Conservation (phyloP, 1,140 invertebrate species). For the Megalonaias nervosa region DNA sequence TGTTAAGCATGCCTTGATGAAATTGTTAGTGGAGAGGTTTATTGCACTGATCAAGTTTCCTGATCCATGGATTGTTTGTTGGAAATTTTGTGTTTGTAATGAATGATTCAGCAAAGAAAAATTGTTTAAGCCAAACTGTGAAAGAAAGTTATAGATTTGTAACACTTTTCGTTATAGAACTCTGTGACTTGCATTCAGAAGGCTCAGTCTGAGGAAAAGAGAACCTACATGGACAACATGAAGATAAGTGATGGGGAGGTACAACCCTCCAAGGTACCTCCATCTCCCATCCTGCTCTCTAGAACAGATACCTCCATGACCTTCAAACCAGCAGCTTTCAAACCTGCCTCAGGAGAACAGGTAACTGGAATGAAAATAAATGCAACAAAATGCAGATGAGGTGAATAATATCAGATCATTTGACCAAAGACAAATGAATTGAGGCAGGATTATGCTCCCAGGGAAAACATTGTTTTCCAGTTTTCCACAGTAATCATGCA, state of each 20-base stretch:
- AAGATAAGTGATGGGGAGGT: slow-evolving; percentile 17
- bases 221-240: slow-evolving; percentile 61
- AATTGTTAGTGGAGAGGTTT: not conserved
- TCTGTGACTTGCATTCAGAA: slow-evolving; percentile 56
- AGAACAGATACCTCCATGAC: slow-evolving; percentile 67
- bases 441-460: no score
- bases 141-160: not conserved
- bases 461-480: no score
- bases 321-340: slow-evolving; percentile 64
- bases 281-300: slow-evolving; percentile 65
- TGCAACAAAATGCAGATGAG: no score
- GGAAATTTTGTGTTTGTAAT: no score
- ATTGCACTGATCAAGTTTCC: not conserved
- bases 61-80: not conserved
- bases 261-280: slow-evolving; percentile 52
- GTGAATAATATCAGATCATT: no score
- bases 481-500: no score
- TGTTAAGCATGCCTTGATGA: no score
- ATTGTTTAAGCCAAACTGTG: no score
- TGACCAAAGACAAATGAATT: no score
- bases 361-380: slow-evolving; percentile 13
- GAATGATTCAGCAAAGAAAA: no score
- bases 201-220: slow-evolving; percentile 61
- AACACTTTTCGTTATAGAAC: slow-evolving; percentile 45
- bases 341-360: slow-evolving; percentile 47